Conservation (phyloP, 2,797 vertebrate species). For the Diplodus sargus region DNA sequence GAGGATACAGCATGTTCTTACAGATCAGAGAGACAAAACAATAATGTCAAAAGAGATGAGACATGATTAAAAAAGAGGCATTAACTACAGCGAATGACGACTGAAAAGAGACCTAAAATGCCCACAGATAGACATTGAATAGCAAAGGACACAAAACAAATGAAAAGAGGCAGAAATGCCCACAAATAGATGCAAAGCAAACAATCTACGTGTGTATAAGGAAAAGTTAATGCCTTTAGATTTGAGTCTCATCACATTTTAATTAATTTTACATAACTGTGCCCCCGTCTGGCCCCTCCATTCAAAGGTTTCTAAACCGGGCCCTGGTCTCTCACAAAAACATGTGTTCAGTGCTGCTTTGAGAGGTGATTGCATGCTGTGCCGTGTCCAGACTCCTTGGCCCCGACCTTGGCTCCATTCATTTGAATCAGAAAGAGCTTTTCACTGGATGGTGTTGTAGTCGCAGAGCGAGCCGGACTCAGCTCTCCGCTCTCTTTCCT, state of each 20-base stretch:
- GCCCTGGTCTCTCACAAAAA: constrained; percentile 44
- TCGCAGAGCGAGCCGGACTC: constrained; percentile 62
- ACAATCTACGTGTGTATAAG: neutral
- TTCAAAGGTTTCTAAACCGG: constrained; percentile 14
- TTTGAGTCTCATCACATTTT: neutral
- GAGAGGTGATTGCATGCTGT: constrained; percentile 57
- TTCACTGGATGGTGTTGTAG: constrained; percentile 53
- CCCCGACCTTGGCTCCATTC: constrained; percentile 53
- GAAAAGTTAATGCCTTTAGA: neutral
- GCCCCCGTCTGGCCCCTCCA: neutral
- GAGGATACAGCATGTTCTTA: too few species aligned
- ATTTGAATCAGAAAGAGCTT: constrained; percentile 68
- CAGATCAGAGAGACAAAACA: too few species aligned
- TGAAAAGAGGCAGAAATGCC: neutral
- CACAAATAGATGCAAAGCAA: neutral
- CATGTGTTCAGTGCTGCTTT: constrained; percentile 48
- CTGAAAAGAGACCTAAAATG: too few species aligned
- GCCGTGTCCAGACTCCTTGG: constrained; percentile 57
- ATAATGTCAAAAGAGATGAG: too few species aligned
- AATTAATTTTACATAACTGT: neutral
- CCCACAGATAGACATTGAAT: neutral
- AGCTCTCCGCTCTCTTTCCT: constrained; percentile 44
- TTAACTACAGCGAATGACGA: too few species aligned
- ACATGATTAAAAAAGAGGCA: too few species aligned
- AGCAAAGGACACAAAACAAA: neutral